phyloP scores from a whole-genome alignment of 2,113 vertebrate genomes.

The Tachuris rubrigastra region DNA sequence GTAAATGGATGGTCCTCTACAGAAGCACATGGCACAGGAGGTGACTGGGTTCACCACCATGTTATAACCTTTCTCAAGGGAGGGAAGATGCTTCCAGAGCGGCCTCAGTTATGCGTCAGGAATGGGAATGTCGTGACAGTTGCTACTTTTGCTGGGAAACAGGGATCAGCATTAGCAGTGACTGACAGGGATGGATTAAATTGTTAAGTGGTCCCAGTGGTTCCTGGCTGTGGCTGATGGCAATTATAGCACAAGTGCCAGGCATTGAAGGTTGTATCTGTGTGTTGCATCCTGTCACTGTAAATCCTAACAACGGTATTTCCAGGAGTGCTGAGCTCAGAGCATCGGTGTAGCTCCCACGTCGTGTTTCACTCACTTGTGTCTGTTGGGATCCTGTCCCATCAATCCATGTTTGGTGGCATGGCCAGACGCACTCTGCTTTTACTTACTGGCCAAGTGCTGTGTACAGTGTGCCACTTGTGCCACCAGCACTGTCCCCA shows the following conservation, averaged over 20 bases:
- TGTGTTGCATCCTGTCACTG: not conserved
- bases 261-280: not conserved
- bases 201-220: not conserved
- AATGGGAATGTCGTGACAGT: not conserved
- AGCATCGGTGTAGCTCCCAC: fast-evolving
- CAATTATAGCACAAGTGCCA: not conserved
- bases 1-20: not conserved
- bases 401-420: fast-evolving
- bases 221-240: not conserved
- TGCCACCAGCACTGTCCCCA: not conserved
- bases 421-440: fast-evolving
- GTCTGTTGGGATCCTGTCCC: not conserved
- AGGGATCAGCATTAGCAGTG: not conserved
- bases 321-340: not conserved
- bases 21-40: fast-evolving
- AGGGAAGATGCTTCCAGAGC: not conserved
- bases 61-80: not conserved
- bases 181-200: not conserved
- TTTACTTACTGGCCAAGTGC: not conserved
- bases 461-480: fast-evolving
- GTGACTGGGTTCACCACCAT: fast-evolving
- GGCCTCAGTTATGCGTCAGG: not conserved
- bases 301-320: not conserved
- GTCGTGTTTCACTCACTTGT: fast-evolving
- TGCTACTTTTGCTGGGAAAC: not conserved